Evolutionary conservation across 2,797 vertebrate species (phyloP).

Genomic region (Linurgus olivaceus): DNA sequence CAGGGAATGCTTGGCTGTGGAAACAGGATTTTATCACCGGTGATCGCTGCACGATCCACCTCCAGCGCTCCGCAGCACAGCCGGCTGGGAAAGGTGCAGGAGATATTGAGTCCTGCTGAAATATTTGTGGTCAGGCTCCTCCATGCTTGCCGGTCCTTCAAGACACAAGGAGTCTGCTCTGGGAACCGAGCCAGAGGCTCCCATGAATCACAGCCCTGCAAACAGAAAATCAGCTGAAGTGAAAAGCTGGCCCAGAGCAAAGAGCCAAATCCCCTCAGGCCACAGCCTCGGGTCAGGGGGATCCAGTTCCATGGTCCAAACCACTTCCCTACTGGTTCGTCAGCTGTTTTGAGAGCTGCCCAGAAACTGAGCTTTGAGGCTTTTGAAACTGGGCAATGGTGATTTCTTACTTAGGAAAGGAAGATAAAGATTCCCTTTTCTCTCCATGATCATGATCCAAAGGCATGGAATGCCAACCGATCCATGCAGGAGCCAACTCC

Average conservation of each 20-base stretch:
- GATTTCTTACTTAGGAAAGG: not conserved
- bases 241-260: not conserved
- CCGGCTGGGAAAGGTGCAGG: not conserved
- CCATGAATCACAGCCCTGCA: not conserved
- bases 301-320: not conserved
- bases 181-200: not conserved
- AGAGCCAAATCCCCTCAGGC: not conserved
- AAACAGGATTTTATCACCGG: not conserved
- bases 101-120: not conserved
- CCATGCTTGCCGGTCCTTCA: not conserved
- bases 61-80: rapidly evolving
- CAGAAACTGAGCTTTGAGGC: not conserved
- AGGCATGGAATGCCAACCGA: not conserved
- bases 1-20: not conserved
- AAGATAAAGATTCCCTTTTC: not conserved
- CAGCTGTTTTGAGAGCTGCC: not conserved
- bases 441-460: not conserved
- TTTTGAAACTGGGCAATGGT: not conserved
- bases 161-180: not conserved
- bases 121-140: not conserved
- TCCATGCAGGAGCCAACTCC: not conserved
- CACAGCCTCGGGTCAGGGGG: rapidly evolving
- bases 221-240: not conserved
- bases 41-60: not conserved
- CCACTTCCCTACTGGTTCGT: not conserved